Percentiles rank a stretch among this genome's conserved stretches.
These are phyloP conservation scores for Tachysurus vachellii DNA, from an alignment of 2,113 vertebrate genomes.

Conservation along the genomic window DNA sequence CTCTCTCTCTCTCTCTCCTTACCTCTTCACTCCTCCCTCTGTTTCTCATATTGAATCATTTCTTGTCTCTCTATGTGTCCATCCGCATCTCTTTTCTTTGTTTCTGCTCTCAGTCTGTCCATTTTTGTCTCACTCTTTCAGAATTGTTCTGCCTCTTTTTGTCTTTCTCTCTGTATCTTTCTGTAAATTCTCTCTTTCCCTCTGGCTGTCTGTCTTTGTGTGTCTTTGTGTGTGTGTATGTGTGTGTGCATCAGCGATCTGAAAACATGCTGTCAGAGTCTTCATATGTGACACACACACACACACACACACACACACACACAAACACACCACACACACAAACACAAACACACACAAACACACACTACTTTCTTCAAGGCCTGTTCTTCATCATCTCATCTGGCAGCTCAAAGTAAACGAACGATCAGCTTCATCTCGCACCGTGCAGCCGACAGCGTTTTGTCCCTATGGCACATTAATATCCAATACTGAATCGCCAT, in stretches of 20 bases:
- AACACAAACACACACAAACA: conserved; percentile 4
- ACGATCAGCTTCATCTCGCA: conserved; percentile 30
- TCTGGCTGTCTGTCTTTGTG: neutral
- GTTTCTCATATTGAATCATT: neutral
- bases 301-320: conserved; percentile 12
- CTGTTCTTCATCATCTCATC: conserved; percentile 36
- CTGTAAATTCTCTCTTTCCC: neutral
- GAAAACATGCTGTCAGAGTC: neutral
- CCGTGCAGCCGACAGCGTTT: conserved; percentile 10
- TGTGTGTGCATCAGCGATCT: neutral
- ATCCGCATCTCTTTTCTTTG: neutral
- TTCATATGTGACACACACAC: neutral
- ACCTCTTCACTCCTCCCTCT: neutral
- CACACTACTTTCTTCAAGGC: conserved; percentile 26
- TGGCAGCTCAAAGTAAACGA: conserved; percentile 39
- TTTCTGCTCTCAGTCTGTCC: neutral
- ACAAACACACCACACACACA: neutral
- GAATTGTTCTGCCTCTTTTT: neutral
- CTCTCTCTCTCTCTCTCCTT: neutral
- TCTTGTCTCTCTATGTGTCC: neutral
- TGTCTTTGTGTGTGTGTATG: conserved; percentile 1
- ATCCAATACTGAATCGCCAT: conserved; percentile 36
- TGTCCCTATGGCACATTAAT: conserved; percentile 32
- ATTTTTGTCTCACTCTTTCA: neutral
- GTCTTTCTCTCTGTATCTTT: neutral